These are phyloP conservation scores for Pholis gunnellus DNA, from an alignment of 2,113 vertebrate genomes.

Conservation along the genomic window DNA sequence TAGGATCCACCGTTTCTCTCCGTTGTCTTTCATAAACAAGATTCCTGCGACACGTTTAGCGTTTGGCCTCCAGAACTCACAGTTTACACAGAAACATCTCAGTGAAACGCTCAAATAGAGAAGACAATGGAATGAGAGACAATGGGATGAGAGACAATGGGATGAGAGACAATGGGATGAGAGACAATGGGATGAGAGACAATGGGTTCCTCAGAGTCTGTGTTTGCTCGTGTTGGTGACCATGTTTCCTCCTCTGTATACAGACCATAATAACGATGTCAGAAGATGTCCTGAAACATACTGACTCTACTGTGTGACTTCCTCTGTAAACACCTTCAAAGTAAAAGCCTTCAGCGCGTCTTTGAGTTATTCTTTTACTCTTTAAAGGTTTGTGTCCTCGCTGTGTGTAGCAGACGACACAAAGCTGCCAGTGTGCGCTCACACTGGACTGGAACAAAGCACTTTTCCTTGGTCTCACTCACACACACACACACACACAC, in stretches of 20 bases:
- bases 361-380: not conserved
- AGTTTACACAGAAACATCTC: too few relatives aligned
- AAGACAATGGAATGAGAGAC: too few relatives aligned
- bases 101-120: too few relatives aligned
- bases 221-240: too few relatives aligned
- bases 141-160: too few relatives aligned
- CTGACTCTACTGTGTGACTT: not conserved
- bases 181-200: not conserved
- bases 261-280: too few relatives aligned
- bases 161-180: too few relatives aligned
- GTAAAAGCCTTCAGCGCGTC: not conserved
- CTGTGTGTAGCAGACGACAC: conserved; percentile 4
- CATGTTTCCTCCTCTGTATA: too few relatives aligned
- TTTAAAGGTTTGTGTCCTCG: too few relatives aligned
- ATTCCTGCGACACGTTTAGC: conserved; percentile 18
- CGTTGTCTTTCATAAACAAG: conserved; percentile 21
- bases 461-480: not conserved
- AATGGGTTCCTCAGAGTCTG: too few relatives aligned
- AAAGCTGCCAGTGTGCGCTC: not conserved
- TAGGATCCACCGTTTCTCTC: not conserved
- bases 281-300: not conserved
- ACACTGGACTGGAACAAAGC: conserved; percentile 14
- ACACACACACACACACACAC: too few relatives aligned
- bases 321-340: conserved; percentile 3
- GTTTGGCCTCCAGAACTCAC: conserved; percentile 26